Percentiles rank a stretch among this genome's conserved stretches.
Evolutionary conservation across 1,140 invertebrate species (phyloP).

Genomic region (Nasonia giraulti): DNA sequence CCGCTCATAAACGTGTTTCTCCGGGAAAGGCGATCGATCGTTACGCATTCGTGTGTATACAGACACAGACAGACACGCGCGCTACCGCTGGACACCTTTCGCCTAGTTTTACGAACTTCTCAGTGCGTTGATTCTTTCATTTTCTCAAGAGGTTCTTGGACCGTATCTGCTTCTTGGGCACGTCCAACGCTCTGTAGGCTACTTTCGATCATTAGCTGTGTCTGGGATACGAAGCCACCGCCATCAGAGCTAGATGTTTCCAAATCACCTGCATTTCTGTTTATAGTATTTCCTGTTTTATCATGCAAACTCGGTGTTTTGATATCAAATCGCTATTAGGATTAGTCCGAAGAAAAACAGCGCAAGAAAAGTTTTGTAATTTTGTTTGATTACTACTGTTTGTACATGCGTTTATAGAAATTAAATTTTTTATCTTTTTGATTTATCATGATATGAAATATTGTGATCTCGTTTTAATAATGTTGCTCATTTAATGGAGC

Average conservation of each 20-base stretch:
- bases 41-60: not conserved
- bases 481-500: no score
- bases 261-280: not conserved
- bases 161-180: not conserved
- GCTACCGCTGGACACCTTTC: not conserved
- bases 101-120: not conserved
- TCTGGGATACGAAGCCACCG: not conserved
- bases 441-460: no score
- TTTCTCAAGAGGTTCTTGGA: not conserved
- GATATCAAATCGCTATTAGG: no score
- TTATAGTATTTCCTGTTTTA: not conserved
- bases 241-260: not conserved
- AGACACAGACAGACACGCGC: not conserved
- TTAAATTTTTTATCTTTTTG: no score
- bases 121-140: conserved; percentile 9
- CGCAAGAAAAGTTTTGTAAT: no score
- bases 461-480: no score
- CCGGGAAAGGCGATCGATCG: conserved; percentile 9
- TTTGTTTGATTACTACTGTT: no score
- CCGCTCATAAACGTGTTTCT: conserved; percentile 8
- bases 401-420: no score
- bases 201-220: conserved; percentile 24
- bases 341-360: no score
- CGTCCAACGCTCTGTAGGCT: not conserved
- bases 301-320: not conserved